Base-by-base conservation (phyloP, 2,113 vertebrate genomes). In the Zosterops pallidus region DNA sequence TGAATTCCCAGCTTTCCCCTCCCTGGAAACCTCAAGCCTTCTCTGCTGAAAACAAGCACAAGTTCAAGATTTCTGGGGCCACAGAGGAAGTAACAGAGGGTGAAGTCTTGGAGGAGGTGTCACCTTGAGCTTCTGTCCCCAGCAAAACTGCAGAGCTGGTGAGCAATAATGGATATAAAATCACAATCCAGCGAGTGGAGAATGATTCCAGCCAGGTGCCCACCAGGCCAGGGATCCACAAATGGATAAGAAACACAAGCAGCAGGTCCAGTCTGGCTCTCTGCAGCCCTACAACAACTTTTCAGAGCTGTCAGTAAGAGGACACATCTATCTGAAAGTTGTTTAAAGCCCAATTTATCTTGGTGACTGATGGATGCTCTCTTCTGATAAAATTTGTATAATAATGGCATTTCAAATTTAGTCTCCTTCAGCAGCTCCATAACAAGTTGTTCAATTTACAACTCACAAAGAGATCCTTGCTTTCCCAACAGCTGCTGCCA, bases 391-490 rank as follows among this genome's bases (percentile, higher is more conserved):
- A 96, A 95, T 68, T 26, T 88, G 88, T 56, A 41, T 83, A 92
- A 95, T 89, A 90, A 96, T 94, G 56, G 88, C 76, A 92, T 96
- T 96, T 97, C 90, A 94, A 93, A 94, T 96, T 96, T 93, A 97
- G 95, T 90, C 96, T 92, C 83, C 74, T 97, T 90, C 95, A 96
- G 87, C 42, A 90, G 94, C 88, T 96, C 92, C 52, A 42, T 77
- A 91, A 94, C 78, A 88, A 95, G 81, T 93, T 77, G 88, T 88
- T 92, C 93, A 86, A 86, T 96, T 95, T 60, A 77, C 96, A 90
- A 50, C 94, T 94, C 85, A 86, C 90, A 95, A 93, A 37, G 88
- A 95, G 92, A 83, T 71, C 47, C 75, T 93, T 68, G 88, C 90
- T 83, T 74, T 75, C 64, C 68, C 7, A 97, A 75, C 94, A 96